Conservation (phyloP, 2,797 vertebrate species). For the Streptopelia turtur region DNA sequence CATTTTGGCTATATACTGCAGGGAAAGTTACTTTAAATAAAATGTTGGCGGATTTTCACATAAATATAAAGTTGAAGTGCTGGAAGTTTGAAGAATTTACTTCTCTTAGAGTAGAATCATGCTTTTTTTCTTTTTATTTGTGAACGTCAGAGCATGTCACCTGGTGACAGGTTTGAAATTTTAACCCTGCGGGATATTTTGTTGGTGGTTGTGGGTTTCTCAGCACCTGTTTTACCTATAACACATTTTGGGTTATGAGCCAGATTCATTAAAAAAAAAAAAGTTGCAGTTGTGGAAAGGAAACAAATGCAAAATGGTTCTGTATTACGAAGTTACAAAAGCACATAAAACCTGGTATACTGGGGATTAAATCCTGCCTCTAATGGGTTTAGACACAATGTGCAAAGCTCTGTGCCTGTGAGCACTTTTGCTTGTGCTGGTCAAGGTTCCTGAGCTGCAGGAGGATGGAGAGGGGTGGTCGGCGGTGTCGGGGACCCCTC, state of each 20-base stretch:
- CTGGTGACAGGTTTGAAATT: not conserved
- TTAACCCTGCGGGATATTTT: not conserved
- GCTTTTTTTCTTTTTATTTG: not conserved
- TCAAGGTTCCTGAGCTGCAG: fast-evolving
- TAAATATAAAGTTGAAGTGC: not conserved
- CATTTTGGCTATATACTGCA: not conserved
- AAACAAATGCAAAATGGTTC: not conserved
- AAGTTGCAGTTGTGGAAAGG: not conserved
- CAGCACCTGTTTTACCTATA: not conserved
- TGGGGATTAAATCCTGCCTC: not conserved
- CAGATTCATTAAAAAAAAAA: not conserved
- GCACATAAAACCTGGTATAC: not conserved
- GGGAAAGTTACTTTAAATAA: not conserved
- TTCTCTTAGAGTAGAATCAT: not conserved
- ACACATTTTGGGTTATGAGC: not conserved
- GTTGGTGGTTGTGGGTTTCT: not conserved
- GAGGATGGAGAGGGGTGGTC: not conserved
- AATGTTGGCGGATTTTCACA: not conserved
- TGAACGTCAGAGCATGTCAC: not conserved
- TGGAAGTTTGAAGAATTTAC: not conserved
- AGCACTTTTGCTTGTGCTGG: fast-evolving
- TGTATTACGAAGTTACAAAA: not conserved
- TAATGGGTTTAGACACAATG: not conserved
- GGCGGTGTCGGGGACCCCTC: no score
- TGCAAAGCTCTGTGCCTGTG: not conserved